A percentile compares a stretch with the other conserved stretches of the same genome.
These are phyloP conservation scores for Heliopora coerulea DNA, from an alignment of 92 coral and sea anemone species.

Conservation along the genomic window DNA sequence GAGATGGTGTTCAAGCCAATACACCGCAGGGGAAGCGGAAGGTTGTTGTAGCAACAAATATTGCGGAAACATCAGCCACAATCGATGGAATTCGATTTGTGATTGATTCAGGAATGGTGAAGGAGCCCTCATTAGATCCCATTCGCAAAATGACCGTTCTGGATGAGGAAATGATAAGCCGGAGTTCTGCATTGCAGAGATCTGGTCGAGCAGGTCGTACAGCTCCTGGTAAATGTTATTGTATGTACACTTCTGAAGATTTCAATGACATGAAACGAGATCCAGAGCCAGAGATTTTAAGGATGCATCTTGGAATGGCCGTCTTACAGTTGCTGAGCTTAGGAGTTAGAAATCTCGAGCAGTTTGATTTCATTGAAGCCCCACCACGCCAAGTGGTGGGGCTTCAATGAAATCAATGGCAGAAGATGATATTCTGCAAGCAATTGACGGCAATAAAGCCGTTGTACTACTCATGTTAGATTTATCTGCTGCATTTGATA, in stretches of 20 bases:
- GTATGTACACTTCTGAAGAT: conserved; percentile 79
- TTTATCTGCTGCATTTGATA: no score
- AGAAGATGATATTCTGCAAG: no score
- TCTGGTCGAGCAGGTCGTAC: conserved; percentile 94
- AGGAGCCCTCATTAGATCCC: conserved; percentile 84
- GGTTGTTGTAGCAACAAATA: conserved; percentile 85
- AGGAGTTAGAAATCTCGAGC: conserved; percentile 67
- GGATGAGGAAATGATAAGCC: conserved; percentile 69
- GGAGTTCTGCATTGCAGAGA: conserved; percentile 93
- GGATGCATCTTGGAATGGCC: no score
- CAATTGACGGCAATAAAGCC: no score
- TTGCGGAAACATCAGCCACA: conserved; percentile 95
- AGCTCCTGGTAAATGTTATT: no score
- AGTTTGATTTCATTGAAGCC: conserved; percentile 82
- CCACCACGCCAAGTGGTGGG: conserved; percentile 75
- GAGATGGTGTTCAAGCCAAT: conserved; percentile 41
- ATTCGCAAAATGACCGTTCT: conserved; percentile 79
- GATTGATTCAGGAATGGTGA: conserved; percentile 90
- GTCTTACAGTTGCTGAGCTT: conserved; percentile 84
- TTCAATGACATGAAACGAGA: conserved; percentile 62
- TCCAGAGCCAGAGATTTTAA: conserved; percentile 79
- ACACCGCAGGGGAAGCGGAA: conserved; percentile 67
- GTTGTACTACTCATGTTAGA: no score
- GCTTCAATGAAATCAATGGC: no score
- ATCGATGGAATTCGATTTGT: conserved; percentile 89